Evolutionary conservation across 2,888 invertebrate species (phyloP), one percentile per base, ranked within the genome.

Genomic region (Monoplex corrugatus): DNA sequence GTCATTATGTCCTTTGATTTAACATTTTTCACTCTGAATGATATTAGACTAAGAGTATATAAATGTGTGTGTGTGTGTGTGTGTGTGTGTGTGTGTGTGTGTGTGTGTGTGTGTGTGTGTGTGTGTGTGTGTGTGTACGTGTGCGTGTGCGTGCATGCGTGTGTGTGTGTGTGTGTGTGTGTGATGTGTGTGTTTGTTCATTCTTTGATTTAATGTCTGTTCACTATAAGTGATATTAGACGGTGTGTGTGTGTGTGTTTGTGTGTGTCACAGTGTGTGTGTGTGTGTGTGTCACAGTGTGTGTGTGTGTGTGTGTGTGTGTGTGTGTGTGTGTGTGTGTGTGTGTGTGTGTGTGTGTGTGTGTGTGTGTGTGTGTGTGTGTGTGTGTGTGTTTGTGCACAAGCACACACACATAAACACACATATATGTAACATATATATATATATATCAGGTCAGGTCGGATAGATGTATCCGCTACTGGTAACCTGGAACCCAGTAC

Each of bases 271-370:
- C 50, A 13, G 10, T 50, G 50, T 50, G 50, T 50, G 50, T 13
- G 50, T 50, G 50, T 13, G 50, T 16, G 50, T 8, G 50, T 50
- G 50, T 50, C 10, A 50, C 10, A 13, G 50, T 13, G 50, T 50
- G 50, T 13, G 50, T 50, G 50, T 13, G 50, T 50, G 50, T 35
- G 72, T 75, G 72, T 75, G 72, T 75, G 72, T 75, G 72, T 75
- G 72, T 75, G 38, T 75, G 72, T 75, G 72, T 75, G 35, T 72
- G 35, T 35, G 35, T 72, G 72, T 72, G 72, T 72, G 35, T 72
- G 72, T 72, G 72, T 72, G 72, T 72, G 72, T 72, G 32, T 35
- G 32, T 35, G 32, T 72, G 72, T 72, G 72, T 72, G 32, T 72
- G 72, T 75, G 72, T 75, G 38, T 75, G 72, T 75, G 72, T 75